Percentiles rank a stretch among this genome's conserved stretches.
Evolutionary conservation across 2,888 invertebrate genomes (phyloP).

Genomic region (Osmoderma eremita): DNA sequence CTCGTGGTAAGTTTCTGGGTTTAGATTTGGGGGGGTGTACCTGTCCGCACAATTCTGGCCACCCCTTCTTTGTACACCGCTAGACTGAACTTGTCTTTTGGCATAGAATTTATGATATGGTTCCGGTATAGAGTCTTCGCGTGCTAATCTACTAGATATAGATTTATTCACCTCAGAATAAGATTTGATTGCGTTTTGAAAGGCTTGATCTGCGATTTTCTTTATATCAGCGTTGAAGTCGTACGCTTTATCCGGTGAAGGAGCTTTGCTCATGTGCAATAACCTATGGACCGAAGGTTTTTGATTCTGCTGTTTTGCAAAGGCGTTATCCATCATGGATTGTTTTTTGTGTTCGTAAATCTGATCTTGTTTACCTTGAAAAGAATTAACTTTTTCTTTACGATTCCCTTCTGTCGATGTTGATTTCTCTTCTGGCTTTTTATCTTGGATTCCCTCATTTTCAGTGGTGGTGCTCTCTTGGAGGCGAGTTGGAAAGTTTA

Average conservation of each 20-base stretch:
- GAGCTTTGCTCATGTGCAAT: slow-evolving; percentile 1
- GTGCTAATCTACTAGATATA: too few relatives aligned
- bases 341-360: background rate
- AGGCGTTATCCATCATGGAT: background rate
- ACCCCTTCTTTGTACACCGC: slow-evolving; percentile 62
- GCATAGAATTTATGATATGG: slow-evolving; percentile 1
- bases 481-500: background rate
- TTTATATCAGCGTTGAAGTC: background rate
- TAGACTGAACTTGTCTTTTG: slow-evolving; percentile 43
- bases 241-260: background rate
- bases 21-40: slow-evolving; percentile 58
- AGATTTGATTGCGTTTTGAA: background rate
- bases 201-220: background rate
- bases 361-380: background rate
- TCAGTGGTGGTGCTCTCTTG: background rate
- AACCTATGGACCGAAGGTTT: slow-evolving; percentile 40
- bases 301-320: background rate
- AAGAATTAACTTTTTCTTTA: background rate
- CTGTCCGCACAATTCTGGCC: slow-evolving; percentile 65
- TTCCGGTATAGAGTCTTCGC: too few relatives aligned
- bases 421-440: background rate
- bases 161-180: background rate
- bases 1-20: slow-evolving; percentile 63
- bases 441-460: background rate
- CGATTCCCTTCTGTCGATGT: background rate